Conservation (phyloP, 2,888 invertebrate genomes). For the Criorhina ranunculi region DNA sequence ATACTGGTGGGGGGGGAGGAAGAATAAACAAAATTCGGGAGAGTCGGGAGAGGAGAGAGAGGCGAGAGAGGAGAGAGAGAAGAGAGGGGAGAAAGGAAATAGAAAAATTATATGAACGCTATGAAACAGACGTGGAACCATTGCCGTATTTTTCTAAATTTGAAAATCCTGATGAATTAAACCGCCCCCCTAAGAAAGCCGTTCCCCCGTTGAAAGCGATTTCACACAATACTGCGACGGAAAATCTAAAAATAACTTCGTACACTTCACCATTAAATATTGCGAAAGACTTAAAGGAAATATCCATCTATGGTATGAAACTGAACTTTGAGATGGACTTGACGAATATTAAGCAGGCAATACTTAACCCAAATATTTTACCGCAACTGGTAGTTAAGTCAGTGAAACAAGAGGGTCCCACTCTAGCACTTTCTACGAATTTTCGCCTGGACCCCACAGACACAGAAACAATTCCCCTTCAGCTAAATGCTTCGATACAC, state of each 20-base stretch:
- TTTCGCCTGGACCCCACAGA: neutral
- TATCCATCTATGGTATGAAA: conserved; percentile 81
- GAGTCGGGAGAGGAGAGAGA: neutral
- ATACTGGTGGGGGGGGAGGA: neutral
- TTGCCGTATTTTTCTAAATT: conserved; percentile 43
- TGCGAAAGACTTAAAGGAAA: conserved; percentile 72
- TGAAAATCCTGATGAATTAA: conserved; percentile 30
- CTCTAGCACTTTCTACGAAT: neutral
- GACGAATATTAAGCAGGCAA: conserved; percentile 79
- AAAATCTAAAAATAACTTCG: neutral
- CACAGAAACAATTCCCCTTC: conserved; percentile 77
- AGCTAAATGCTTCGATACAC: conserved; percentile 80
- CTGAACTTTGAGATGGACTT: conserved; percentile 81
- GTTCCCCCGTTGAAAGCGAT: neutral
- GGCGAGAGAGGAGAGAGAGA: neutral
- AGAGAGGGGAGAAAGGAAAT: neutral
- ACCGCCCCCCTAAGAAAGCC: no score
- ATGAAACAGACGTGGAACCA: neutral
- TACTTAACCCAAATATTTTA: conserved; percentile 53
- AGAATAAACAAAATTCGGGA: no score
- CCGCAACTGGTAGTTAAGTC: neutral
- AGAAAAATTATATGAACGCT: neutral
- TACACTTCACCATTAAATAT: neutral
- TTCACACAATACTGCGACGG: neutral
- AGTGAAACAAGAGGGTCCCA: neutral